Percentiles rank a stretch among this genome's conserved stretches.
phyloP scores from a whole-genome alignment of 37 sponge, comb jelly and placozoan genomes.

The Ephydatia muelleri region DNA sequence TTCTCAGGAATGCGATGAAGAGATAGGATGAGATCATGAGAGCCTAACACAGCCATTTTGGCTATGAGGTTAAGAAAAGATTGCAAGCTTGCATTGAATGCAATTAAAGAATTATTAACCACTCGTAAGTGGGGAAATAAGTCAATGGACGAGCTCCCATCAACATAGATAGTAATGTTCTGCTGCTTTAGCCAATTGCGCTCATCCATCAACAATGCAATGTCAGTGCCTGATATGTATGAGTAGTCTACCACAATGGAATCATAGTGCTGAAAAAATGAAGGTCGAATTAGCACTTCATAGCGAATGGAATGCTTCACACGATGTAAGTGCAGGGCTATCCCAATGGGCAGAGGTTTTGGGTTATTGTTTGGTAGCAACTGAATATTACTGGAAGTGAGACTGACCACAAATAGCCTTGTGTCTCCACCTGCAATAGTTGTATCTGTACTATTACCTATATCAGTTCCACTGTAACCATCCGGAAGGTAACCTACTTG shows the following conservation, averaged over 20 bases:
- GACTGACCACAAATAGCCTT: conserved; percentile 37
- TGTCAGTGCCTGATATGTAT: conserved; percentile 35
- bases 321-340: conserved; percentile 38
- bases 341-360: conserved; percentile 46
- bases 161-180: conserved; percentile 31
- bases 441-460: conserved; percentile 43
- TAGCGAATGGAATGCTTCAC: conserved; percentile 27
- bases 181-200: conserved; percentile 30
- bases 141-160: conserved; percentile 44
- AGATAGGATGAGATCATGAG: conserved; percentile 45
- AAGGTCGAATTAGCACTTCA: conserved; percentile 34
- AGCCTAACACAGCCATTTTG: conserved; percentile 21
- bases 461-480: conserved; percentile 36
- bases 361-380: conserved; percentile 18
- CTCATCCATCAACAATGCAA: conserved; percentile 25
- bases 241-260: conserved; percentile 49
- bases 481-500: conserved; percentile 51
- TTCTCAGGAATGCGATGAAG: conserved; percentile 28
- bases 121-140: conserved; percentile 43
- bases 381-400: neutral
- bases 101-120: conserved; percentile 15
- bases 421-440: conserved; percentile 65
- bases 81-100: conserved; percentile 8
- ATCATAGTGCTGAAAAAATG: conserved; percentile 60
- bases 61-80: conserved; percentile 12